Evolutionary conservation across 1,140 invertebrate genomes (phyloP).

Genomic region (Drosophila murphyi): DNA sequence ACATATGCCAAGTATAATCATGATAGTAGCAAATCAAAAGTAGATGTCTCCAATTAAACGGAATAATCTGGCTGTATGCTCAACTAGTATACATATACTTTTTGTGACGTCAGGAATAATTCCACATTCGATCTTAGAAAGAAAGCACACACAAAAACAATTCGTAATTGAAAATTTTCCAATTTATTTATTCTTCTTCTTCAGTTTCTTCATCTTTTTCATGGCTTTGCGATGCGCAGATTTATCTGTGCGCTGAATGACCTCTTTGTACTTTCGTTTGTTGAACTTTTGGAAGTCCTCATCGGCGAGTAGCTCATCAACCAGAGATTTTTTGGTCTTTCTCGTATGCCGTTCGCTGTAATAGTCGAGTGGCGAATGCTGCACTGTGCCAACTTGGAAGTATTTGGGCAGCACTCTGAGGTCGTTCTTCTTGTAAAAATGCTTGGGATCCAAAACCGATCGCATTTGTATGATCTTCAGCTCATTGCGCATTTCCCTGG

Average conservation of each 20-base stretch:
- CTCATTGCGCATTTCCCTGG: constrained; percentile 94
- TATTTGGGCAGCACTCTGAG: constrained; percentile 94
- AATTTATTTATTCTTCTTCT: constrained; percentile 75
- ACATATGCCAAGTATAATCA: no score
- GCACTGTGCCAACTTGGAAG: constrained; percentile 93
- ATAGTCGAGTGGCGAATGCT: constrained; percentile 90
- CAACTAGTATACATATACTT: no score
- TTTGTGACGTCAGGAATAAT: no score
- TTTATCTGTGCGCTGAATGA: constrained; percentile 90
- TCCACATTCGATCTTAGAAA: no score
- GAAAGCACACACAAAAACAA: no score
- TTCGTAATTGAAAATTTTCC: no score
- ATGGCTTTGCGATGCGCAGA: constrained; percentile 69
- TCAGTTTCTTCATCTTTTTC: constrained; percentile 81
- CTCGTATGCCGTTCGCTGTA: constrained; percentile 92
- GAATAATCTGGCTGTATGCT: no score
- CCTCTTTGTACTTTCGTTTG: constrained; percentile 93
- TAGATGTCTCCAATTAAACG: no score
- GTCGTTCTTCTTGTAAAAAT: constrained; percentile 97
- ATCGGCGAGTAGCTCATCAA: constrained; percentile 96
- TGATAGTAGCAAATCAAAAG: no score
- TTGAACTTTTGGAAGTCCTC: constrained; percentile 94
- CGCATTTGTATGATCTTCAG: constrained; percentile 96
- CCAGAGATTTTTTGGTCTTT: constrained; percentile 95
- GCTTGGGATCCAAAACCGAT: constrained; percentile 95